Percentiles rank a stretch among this genome's conserved stretches.
Conservation (phyloP, 2,797 vertebrate genomes). For the Oreochromis grahami region DNA sequence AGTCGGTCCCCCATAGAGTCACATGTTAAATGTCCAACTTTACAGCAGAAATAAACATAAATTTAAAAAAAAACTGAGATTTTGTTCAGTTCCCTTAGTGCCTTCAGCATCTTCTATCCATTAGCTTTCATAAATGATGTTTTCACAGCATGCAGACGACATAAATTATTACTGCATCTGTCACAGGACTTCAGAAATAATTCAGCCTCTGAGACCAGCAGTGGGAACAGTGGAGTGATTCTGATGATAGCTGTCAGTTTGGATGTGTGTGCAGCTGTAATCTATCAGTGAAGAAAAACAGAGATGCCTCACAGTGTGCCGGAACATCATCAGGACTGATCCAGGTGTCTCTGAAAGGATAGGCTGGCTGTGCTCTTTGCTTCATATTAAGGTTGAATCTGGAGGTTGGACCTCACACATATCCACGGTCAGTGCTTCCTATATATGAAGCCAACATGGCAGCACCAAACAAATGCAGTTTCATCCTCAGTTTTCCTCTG, state of each 20-base stretch:
- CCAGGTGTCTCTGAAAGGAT: not conserved
- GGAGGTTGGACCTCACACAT: not conserved
- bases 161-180: not conserved
- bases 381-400: not conserved
- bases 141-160: not conserved
- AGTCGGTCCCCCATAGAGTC: not conserved
- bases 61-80: not conserved
- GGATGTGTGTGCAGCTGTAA: not conserved
- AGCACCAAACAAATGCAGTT: not conserved
- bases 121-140: not conserved
- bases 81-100: not conserved
- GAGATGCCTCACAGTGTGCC: not conserved
- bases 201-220: not conserved
- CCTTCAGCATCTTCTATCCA: not conserved
- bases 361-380: not conserved
- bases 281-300: not conserved
- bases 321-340: not conserved
- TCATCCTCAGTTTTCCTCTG: not conserved
- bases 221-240: not conserved
- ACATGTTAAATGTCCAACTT: not conserved
- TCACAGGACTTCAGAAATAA: not conserved
- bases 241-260: not conserved
- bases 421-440: not conserved
- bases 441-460: not conserved
- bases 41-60: not conserved